Percentiles rank a stretch among this genome's conserved stretches.
Conservation (phyloP, 2,888 invertebrate species). For the Colostygia pectinataria region DNA sequence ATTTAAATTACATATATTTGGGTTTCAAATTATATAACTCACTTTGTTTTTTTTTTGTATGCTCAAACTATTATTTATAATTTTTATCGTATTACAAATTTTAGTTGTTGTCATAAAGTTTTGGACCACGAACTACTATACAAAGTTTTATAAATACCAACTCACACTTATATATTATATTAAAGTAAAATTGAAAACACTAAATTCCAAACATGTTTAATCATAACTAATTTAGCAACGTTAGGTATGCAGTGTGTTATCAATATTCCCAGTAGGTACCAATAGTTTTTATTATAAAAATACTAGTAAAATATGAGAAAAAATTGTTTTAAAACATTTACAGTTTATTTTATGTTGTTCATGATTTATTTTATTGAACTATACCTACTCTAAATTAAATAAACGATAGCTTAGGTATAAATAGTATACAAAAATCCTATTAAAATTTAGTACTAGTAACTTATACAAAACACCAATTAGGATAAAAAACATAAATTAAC, state of each 20-base stretch:
- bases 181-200: background rate
- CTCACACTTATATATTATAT: background rate
- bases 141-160: conserved; percentile 5
- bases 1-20: no score
- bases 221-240: no score
- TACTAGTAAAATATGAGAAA: no score
- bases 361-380: background rate
- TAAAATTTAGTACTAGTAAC: conserved; percentile 53
- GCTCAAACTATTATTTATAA: background rate
- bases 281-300: no score
- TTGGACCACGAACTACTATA: conserved; percentile 16
- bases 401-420: conserved; percentile 5
- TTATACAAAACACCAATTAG: conserved; percentile 76
- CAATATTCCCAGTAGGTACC: no score
- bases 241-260: no score
- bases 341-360: no score
- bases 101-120: background rate
- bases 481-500: conserved; percentile 46
- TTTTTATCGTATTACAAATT: background rate
- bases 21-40: background rate
- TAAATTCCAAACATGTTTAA: background rate
- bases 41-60: background rate
- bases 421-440: conserved; percentile 47
- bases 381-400: background rate
- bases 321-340: no score